Evolutionary conservation across 2,113 vertebrate genomes (phyloP).

Genomic region (Excalfactoria chinensis): DNA sequence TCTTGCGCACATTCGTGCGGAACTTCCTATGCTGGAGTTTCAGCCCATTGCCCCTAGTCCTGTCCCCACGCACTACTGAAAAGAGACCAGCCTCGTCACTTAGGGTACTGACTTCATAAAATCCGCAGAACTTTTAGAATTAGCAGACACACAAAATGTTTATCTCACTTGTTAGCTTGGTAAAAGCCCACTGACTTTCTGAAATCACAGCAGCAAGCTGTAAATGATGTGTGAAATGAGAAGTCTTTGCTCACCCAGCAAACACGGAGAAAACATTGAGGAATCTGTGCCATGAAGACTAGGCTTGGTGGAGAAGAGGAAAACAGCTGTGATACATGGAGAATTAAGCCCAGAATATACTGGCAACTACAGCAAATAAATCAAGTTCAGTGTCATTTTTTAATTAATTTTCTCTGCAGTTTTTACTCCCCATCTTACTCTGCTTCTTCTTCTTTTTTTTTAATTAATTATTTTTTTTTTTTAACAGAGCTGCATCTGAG

Average conservation of each 20-base stretch:
- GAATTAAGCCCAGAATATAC: conserved; percentile 20
- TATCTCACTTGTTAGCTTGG: conserved; percentile 80
- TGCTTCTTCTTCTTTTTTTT: neutral
- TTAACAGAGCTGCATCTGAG: neutral
- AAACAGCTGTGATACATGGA: neutral
- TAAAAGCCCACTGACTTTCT: conserved; percentile 78
- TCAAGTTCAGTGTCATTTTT: neutral
- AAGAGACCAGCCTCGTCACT: no score
- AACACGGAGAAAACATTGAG: conserved; percentile 62
- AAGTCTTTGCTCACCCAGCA: conserved; percentile 74
- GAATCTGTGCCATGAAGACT: conserved; percentile 34
- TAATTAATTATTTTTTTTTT: neutral
- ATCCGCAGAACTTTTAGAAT: conserved; percentile 76
- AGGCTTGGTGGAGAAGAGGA: conserved; percentile 1
- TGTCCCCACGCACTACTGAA: no score
- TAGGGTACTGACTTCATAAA: conserved; percentile 64
- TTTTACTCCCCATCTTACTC: neutral
- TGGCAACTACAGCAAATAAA: conserved; percentile 23
- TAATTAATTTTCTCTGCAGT: neutral
- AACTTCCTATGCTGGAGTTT: no score
- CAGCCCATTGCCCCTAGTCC: no score
- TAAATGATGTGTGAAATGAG: conserved; percentile 85
- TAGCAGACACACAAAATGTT: conserved; percentile 77
- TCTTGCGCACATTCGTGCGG: no score
- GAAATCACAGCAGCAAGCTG: conserved; percentile 77